Evolutionary conservation across 2,113 vertebrate species (phyloP), one percentile per base, ranked within the genome.

Genomic region (Dicentrarchus labrax): DNA sequence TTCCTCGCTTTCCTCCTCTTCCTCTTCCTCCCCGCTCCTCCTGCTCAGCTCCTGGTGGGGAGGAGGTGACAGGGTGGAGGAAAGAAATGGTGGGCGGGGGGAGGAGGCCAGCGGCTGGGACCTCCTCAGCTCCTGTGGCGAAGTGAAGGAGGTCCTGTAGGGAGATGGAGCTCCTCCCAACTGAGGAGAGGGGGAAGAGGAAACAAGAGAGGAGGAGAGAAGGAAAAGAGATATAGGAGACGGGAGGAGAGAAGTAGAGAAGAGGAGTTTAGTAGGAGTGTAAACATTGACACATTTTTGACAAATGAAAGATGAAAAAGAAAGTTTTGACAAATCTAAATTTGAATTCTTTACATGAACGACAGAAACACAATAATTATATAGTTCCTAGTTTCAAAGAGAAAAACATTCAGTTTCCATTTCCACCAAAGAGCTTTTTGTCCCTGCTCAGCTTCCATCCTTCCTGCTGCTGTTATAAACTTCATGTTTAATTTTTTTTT

Each of bases 121-220:
- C 87, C 22, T 89, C 93, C 76, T 77, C 89, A 12, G 84, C 91
- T 72, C 96, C 96, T n/a, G 97, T 98, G 91, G 90, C 86, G 2
- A 98, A 99, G 43, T 66, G 19, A 41, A 99, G 94, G 92, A 99
- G 93, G 72, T 98, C 96, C 90, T 98, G 97, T 72, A 99, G 72
- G 4, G 97, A 96, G 82, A 96, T 88, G 48, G 92, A 90, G 93
- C 96, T 96, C 71, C 91, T 89, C 12, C 97, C 97, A 91, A 92
- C 98, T 99, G 93, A 89, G 91, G 43, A 84, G 36, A 39, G 16
- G 16, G 62, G 24, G 2, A 4, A 5, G 89, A 3, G 45, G 48
- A 4, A 19, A 2, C 0, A 13, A 2, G 12, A 21, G 36, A 30
- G 1, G 36, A 30, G 1, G 6, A 72, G 9, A 6, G 12, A 41